phyloP scores from a whole-genome alignment of 1,140 invertebrate species.

The Penaeus japonicus region DNA sequence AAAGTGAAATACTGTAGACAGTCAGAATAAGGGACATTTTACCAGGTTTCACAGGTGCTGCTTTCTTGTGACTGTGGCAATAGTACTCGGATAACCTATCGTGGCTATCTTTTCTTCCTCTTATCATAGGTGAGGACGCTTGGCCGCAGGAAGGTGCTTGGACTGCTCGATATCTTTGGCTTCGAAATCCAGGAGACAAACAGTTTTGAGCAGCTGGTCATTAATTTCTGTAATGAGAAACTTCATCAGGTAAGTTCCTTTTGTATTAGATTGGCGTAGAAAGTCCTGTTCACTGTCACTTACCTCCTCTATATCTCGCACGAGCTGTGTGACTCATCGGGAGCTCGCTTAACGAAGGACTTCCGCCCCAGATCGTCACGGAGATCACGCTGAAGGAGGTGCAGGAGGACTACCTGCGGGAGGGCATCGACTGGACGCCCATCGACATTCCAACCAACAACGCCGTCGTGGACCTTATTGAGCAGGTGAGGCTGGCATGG shows the following conservation, averaged over 20 bases:
- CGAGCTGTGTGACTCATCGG: not conserved
- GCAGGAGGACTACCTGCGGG: conserved; percentile 84
- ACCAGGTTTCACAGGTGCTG: too few relatives aligned
- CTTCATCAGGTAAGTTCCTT: conserved; percentile 78
- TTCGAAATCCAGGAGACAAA: conserved; percentile 83
- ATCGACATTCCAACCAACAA: conserved; percentile 69
- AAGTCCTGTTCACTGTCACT: not conserved
- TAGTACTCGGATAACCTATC: not conserved
- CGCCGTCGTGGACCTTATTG: conserved; percentile 63
- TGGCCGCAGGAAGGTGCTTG: conserved; percentile 69
- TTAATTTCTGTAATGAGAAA: conserved; percentile 92
- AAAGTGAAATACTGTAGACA: not conserved
- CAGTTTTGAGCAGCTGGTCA: conserved; percentile 80
- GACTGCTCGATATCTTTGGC: conserved; percentile 87
- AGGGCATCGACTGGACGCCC: conserved; percentile 76
- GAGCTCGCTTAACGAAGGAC: not conserved
- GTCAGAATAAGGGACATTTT: too few relatives aligned
- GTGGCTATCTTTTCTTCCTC: not conserved
- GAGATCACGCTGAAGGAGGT: conserved; percentile 76
- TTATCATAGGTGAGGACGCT: conserved; percentile 61
- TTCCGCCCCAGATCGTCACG: conserved; percentile 38
- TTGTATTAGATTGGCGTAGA: not conserved
- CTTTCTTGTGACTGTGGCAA: too few relatives aligned
- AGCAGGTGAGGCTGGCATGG: conserved; percentile 61
- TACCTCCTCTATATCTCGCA: not conserved